Evolutionary conservation across 1,140 invertebrate genomes (phyloP), one percentile per base, ranked within the genome.

Genomic region (Drosophila sulfurigaster): DNA sequence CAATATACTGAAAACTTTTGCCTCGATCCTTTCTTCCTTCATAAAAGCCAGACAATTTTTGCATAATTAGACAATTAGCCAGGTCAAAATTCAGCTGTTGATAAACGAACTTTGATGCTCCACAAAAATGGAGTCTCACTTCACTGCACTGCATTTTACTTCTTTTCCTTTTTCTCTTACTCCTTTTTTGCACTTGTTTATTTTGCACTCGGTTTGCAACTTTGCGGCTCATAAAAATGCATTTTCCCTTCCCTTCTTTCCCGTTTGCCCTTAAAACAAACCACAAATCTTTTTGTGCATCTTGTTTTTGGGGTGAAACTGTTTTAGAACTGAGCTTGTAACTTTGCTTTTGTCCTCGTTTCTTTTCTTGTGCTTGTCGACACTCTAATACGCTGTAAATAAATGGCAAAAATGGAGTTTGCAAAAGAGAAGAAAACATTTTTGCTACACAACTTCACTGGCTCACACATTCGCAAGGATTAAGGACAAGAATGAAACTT

Each of bases 41-140:
- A 46, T 52, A 25, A 52, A 13, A 52, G 49, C 49, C 25, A 30
- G 25, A 52, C 49, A 38, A 54, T 54, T 56, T 74, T 69, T 62
- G 65, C 71, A 74, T 74, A 74, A 74, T 74, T 74, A 62, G 57
- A 69, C 71, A 69, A 74, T 74, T 74, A 62, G 49, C 41, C 30
- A 5, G 25, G 30, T 49, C 30, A 38, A 54, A 69, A 54, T 56
- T 38, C 32, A 32, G 35, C 45, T 57, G 60, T 65, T 48, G 59
- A 60, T 43, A 48, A 60, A 54, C 57, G 13, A 69, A 66, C 54
- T 57, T 49, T 43, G 30, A 68, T 49, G 16, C 8, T 15, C 54
- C 32, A 28, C 49, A 1, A 52, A 48, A 52, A 52, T 30, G 49
- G 11, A 52, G 25, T 30, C 2, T 38, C 49, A 35, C 51, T 54